phyloP scores from a whole-genome alignment of 2,113 vertebrate genomes.

The Tragelaphus imberbis region DNA sequence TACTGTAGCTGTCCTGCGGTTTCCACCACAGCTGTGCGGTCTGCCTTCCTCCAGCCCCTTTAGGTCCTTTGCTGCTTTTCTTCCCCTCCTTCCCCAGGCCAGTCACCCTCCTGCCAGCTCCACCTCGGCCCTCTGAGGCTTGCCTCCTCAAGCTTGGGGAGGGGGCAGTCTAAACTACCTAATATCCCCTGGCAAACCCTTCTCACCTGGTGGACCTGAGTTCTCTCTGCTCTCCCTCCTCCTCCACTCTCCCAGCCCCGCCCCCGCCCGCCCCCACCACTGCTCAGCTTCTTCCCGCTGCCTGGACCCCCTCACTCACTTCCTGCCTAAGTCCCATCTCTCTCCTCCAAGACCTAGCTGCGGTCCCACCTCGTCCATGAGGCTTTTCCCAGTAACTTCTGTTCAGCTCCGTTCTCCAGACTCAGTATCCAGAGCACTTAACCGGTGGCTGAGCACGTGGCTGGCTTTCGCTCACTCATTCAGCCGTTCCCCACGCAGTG shows the following conservation, averaged over 20 bases:
- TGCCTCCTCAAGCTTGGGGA: neutral
- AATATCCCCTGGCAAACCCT: neutral
- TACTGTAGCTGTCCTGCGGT: neutral
- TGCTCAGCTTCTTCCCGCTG: neutral
- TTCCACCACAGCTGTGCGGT: neutral
- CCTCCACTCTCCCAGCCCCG: neutral
- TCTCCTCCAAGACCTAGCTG: neutral
- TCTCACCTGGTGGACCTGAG: neutral
- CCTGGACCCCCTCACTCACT: neutral
- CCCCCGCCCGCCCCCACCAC: neutral
- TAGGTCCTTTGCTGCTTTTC: neutral
- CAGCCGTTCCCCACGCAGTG: too few species aligned
- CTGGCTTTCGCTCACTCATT: too few species aligned
- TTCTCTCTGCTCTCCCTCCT: neutral
- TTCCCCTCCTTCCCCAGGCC: neutral
- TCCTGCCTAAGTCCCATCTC: neutral
- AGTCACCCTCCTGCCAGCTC: neutral
- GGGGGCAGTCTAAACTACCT: too few species aligned
- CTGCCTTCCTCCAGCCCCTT: neutral
- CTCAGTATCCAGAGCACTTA: accelerated
- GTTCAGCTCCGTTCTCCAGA: neutral
- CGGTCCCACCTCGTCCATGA: neutral
- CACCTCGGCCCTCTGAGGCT: neutral
- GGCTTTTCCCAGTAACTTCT: neutral
- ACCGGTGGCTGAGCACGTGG: neutral